Base-by-base conservation (phyloP, 2,113 vertebrate species). In the Cyanoramphus novaezelandiae region DNA sequence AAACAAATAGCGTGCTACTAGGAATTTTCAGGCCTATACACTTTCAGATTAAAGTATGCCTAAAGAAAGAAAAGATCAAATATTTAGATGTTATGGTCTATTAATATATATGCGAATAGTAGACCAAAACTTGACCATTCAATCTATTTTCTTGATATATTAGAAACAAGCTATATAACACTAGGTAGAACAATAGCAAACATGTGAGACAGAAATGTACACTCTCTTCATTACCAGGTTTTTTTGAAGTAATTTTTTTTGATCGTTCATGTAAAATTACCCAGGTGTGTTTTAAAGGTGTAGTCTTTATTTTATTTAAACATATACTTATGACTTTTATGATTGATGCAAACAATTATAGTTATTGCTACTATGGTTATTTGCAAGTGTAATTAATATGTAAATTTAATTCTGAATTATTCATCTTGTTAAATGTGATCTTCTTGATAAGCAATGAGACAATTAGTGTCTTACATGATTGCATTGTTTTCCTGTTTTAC, bases 321-420 rank as follows among this genome's bases (percentile, higher is more conserved):
- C 24, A 71, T 70, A 39, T 27, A 90, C 82, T 77, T 79, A 55
- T 44, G 11, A 33, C 1, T 68, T 93, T 83, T 49, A 44, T 94
- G 59, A 72, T 47, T 82, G 60, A 78, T 62, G 27, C 3, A 80
- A 94, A 84, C 90, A 91, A 82, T 90, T 82, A 60, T 23, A 65
- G 23, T 79, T 86, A 94, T 75, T 88, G 28, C 3, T 68, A 50
- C 82, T 90, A 86, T 35, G 31, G 12, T 39, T 88, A n/a, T 78
- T 86, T 90, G 27, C 37, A 92, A 80, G 46, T 49, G n/a, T 79
- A 74, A 81, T 95, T 94, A 82, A 52, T 76, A 95, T 93, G 87
- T 21, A 95, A 95, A 96, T 94, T 79, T 84, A 67, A 35, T 86
- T 90, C 17, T 90, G 62, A 94, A 95, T 96, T 80, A 93, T 91